Conservation (phyloP, 1,140 invertebrate species). For the Glomeris maerens region DNA sequence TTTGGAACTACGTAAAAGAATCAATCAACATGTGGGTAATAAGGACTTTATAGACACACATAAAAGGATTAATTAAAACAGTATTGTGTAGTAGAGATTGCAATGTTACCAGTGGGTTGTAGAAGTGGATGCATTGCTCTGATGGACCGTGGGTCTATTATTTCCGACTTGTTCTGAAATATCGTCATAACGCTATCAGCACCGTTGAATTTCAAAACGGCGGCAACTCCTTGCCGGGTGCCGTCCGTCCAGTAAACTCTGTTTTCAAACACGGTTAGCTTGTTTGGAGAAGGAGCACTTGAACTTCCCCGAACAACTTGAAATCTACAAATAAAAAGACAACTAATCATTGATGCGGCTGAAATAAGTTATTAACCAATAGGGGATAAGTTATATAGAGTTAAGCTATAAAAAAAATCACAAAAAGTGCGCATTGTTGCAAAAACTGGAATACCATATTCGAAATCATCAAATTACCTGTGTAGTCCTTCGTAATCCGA, state of each 20-base stretch:
- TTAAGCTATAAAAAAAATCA: too few species aligned
- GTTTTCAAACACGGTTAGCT: constrained; percentile 77
- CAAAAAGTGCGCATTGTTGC: too few species aligned
- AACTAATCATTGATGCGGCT: too few species aligned
- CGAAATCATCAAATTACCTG: too few species aligned
- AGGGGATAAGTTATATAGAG: too few species aligned
- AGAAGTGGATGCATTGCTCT: constrained; percentile 62
- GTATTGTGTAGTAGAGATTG: background rate
- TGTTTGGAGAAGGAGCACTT: constrained; percentile 65
- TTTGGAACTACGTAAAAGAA: constrained; percentile 45
- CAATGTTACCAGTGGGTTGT: constrained; percentile 45
- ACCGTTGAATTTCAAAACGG: constrained; percentile 74
- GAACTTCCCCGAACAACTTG: constrained; percentile 43
- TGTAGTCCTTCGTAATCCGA: constrained; percentile 83
- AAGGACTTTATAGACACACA: too few species aligned
- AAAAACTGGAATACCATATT: too few species aligned
- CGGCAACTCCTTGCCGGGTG: constrained; percentile 86
- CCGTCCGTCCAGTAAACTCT: constrained; percentile 88
- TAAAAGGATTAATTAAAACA: constrained; percentile 6
- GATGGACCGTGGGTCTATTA: constrained; percentile 68
- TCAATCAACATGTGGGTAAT: background rate
- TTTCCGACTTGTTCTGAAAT: constrained; percentile 54
- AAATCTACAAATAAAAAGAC: constrained; percentile 10
- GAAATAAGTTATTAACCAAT: too few species aligned
- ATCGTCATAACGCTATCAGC: constrained; percentile 58